Evolutionary conservation across 1,140 invertebrate species (phyloP).

Genomic region (Melanaphis sacchari): DNA sequence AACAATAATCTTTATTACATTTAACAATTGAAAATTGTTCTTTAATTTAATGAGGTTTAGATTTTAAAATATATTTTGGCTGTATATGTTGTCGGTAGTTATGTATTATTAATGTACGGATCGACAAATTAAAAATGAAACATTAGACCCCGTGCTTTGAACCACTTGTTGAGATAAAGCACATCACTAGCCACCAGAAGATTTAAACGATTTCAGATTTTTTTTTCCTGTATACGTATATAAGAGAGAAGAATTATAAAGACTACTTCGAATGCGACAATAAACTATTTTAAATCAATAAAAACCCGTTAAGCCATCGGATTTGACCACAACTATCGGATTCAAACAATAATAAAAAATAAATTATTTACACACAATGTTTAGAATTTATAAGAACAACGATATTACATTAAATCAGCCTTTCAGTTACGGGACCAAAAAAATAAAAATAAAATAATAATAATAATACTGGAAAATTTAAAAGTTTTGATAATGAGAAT

Average conservation of each 20-base stretch:
- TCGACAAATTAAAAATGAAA: not conserved
- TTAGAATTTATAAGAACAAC: not conserved
- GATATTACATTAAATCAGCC: not conserved
- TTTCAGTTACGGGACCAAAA: not conserved
- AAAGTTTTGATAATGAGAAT: not conserved
- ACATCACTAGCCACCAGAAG: not conserved
- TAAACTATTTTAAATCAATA: not conserved
- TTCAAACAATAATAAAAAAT: not conserved
- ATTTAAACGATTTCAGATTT: not conserved
- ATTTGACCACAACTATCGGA: not conserved
- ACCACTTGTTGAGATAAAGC: not conserved
- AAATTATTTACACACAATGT: not conserved
- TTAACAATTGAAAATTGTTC: not conserved
- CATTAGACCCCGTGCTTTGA: not conserved
- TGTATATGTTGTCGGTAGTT: not conserved
- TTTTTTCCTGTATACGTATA: not conserved
- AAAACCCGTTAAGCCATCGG: not conserved
- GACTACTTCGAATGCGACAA: not conserved
- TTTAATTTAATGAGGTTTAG: not conserved
- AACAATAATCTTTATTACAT: not conserved
- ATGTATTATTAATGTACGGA: not conserved
- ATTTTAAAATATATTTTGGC: not conserved
- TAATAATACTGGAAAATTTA: not conserved
- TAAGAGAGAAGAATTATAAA: not conserved
- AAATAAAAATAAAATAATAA: not conserved